Conservation (phyloP, 2,113 vertebrate species). For the Litocranius walleri region DNA sequence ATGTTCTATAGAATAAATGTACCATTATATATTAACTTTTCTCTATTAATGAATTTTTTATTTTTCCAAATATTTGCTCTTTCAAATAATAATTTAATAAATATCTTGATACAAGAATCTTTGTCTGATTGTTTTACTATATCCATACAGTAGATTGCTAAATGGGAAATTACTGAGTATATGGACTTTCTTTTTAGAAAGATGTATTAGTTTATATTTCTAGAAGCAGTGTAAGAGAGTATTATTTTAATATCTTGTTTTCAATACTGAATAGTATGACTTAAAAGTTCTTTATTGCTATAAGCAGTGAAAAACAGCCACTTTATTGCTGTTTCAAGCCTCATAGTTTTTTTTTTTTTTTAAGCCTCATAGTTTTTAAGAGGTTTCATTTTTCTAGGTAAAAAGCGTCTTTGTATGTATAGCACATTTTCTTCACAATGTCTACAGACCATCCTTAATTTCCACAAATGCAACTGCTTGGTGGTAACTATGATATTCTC, state of each 20-base stretch:
- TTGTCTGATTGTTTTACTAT: neutral
- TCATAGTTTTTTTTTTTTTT: neutral
- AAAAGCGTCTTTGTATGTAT: neutral
- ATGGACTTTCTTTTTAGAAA: constrained; percentile 20
- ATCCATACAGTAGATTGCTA: neutral
- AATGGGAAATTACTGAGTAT: neutral
- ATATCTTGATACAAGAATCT: neutral
- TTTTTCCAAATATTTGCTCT: neutral
- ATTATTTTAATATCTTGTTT: neutral
- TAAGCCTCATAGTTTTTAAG: neutral
- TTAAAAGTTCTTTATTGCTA: neutral
- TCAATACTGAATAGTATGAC: neutral
- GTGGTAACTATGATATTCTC: neutral
- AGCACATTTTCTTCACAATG: neutral
- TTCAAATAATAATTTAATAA: constrained; percentile 44
- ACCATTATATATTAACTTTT: neutral
- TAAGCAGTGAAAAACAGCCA: neutral
- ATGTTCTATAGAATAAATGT: neutral
- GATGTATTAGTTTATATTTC: neutral
- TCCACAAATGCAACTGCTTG: neutral
- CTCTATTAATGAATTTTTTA: neutral
- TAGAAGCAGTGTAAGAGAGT: neutral
- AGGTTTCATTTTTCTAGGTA: neutral
- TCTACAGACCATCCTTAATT: neutral
- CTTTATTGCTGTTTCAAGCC: neutral